These are phyloP conservation scores for Chlorops oryzae DNA, from an alignment of 1,140 invertebrate species.

Conservation along the genomic window DNA sequence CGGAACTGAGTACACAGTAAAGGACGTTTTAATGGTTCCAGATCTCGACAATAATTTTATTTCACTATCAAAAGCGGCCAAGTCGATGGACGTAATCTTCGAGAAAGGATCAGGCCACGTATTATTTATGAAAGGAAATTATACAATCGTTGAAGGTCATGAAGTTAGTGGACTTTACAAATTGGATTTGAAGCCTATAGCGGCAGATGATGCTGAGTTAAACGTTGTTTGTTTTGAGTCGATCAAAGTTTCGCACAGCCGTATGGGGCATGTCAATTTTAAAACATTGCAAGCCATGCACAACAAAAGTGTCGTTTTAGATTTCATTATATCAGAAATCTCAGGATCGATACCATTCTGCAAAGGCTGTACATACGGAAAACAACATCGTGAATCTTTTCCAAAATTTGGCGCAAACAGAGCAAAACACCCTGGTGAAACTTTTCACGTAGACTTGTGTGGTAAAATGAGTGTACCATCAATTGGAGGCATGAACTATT, in stretches of 20 bases:
- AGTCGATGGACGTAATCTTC: too few relatives aligned
- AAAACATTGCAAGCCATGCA: constrained; percentile 18
- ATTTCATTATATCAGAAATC: background rate
- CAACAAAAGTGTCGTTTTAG: constrained; percentile 13
- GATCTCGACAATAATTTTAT: too few relatives aligned
- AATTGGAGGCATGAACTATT: constrained; percentile 37
- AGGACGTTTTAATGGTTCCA: too few relatives aligned
- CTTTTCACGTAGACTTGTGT: constrained; percentile 29
- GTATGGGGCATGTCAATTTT: constrained; percentile 24
- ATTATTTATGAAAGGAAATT: too few relatives aligned
- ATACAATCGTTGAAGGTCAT: too few relatives aligned
- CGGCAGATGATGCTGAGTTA: too few relatives aligned
- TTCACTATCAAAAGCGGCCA: too few relatives aligned
- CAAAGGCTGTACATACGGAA: constrained; percentile 34
- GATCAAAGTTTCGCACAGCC: constrained; percentile 26
- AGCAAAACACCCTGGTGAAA: constrained; percentile 11
- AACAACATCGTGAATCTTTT: constrained; percentile 26
- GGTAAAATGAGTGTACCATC: constrained; percentile 28
- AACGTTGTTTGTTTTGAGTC: too few relatives aligned
- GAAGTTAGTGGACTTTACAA: too few relatives aligned
- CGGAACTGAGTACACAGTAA: too few relatives aligned
- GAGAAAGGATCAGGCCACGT: too few relatives aligned
- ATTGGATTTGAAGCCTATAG: too few relatives aligned
- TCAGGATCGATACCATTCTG: constrained; percentile 19
- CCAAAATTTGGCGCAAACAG: constrained; percentile 1